Evolutionary conservation across 1,140 invertebrate genomes (phyloP).

Genomic region (Diachasmimorpha longicaudata): DNA sequence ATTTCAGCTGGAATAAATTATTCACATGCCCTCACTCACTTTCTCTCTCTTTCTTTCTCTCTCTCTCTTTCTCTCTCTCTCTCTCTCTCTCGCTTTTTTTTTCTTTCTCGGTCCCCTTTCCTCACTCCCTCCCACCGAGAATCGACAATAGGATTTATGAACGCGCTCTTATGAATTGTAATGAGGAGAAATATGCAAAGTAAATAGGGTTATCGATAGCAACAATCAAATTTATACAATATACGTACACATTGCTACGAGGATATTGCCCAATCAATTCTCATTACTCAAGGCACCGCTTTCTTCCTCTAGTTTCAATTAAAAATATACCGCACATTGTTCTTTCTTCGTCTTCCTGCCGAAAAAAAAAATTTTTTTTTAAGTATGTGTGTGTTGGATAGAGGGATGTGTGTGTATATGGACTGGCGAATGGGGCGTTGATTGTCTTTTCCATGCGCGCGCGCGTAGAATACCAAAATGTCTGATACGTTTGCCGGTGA

Average conservation of each 20-base stretch:
- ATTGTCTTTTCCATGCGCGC: background rate
- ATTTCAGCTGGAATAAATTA: constrained; percentile 12
- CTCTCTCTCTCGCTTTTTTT: background rate
- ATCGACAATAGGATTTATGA: constrained; percentile 2
- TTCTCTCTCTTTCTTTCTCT: background rate
- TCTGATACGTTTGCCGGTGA: background rate
- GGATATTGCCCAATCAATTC: constrained; percentile 4
- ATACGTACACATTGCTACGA: background rate
- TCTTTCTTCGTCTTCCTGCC: background rate
- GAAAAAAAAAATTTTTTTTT: background rate
- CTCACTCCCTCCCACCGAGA: background rate
- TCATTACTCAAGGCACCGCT: background rate
- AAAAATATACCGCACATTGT: background rate
- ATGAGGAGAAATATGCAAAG: background rate
- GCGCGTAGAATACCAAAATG: constrained; percentile 10
- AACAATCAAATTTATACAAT: constrained; percentile 5
- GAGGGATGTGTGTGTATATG: background rate
- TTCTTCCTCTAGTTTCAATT: background rate
- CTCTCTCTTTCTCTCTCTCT: background rate
- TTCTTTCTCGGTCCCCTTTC: background rate
- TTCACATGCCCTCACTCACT: background rate
- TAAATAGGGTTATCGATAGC: background rate
- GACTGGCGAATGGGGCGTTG: background rate
- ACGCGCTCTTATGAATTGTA: background rate
- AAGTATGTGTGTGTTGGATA: background rate